Base-by-base conservation (phyloP, 2,113 vertebrate species). In the Antechinus stuartii region DNA sequence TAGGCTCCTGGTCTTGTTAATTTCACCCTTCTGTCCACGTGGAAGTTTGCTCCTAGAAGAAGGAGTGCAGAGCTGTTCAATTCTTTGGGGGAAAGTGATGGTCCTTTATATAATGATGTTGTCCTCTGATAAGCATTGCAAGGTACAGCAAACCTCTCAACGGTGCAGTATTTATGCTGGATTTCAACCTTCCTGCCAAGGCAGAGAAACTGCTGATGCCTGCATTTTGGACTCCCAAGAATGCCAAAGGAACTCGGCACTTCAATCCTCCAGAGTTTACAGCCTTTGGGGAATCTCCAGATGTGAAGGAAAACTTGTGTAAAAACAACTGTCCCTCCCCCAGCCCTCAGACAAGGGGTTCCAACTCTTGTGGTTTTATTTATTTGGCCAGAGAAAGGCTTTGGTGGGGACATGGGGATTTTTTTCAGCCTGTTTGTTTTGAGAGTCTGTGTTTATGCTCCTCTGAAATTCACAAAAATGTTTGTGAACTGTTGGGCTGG, bases 351-450 rank as follows among this genome's bases (percentile, higher is more conserved):
- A 61, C 24, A 42, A 54, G 52, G n/a, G 11, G 68, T 84, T 84
- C 68, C 68, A 84, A 84, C 68, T 42, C 68, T 42, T 22, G 68
- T n/a, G 61, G 61, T 76, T 76, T 76, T 76, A 76, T 84, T 84
- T 42, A 42, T 90, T 90, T 90, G 47, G 90, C 49, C 90, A 90
- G 90, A 90, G 26, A 90, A 47, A 49, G 24, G 90, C 90, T 90
- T 90, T 50, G 76, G 76, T n/a, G 26, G 42, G 50, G 68, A 27
- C 53, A 52, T 42, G 76, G 92, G 52, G 68, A 35, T 89, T 89
- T 93, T 56, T 93, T 35, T 89, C 53, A 26, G n/a, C 76, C 42
- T 53, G 35, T 84, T 92, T 93, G 68, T 84, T 84, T 84, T 25
- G 52, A 84, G 25, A 84, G 68, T 16, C 2, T 42, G 10, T 27